phyloP scores from a whole-genome alignment of 2,113 vertebrate species.

The Epinephelus fuscoguttatus region DNA sequence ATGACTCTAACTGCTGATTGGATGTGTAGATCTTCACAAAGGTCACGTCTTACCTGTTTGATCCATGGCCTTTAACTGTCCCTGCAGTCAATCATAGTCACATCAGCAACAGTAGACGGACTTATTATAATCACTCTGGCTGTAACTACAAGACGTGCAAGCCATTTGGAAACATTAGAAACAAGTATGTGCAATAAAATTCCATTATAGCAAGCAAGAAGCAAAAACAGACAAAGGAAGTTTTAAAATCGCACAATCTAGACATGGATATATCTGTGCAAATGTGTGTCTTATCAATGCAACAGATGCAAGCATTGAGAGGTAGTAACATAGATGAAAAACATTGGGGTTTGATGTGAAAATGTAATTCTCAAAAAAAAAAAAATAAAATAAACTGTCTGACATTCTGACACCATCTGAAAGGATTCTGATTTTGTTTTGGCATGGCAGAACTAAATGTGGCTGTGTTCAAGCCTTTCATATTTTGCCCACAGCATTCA shows the following conservation, averaged over 20 bases:
- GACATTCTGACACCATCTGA: slow-evolving; percentile 40
- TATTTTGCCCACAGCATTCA: slow-evolving; percentile 38
- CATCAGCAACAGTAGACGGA: not conserved
- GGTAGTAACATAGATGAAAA: not conserved
- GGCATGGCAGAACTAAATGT: slow-evolving; percentile 6
- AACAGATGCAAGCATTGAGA: not conserved
- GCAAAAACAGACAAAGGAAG: not conserved
- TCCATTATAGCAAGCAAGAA: not conserved
- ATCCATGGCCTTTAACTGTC: slow-evolving; percentile 39
- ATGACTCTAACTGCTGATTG: slow-evolving; percentile 41
- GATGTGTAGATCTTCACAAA: slow-evolving; percentile 61
- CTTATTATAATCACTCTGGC: too few relatives aligned
- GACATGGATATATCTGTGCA: not conserved
- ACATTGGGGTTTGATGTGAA: slow-evolving; percentile 7
- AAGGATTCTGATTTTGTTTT: slow-evolving; percentile 29
- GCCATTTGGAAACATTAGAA: not conserved
- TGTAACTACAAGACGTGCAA: not conserved
- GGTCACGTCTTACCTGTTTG: slow-evolving; percentile 57
- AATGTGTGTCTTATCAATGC: not conserved
- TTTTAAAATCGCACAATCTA: not conserved
- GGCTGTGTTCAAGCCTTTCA: slow-evolving; percentile 6
- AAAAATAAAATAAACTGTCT: not conserved
- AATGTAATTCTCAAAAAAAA: slow-evolving; percentile 18
- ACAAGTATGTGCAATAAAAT: not conserved
- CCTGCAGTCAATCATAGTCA: slow-evolving; percentile 20